Evolutionary conservation across 37 sponge, comb jelly and placozoan species (phyloP).

Genomic region (Theonella swinhoei): DNA sequence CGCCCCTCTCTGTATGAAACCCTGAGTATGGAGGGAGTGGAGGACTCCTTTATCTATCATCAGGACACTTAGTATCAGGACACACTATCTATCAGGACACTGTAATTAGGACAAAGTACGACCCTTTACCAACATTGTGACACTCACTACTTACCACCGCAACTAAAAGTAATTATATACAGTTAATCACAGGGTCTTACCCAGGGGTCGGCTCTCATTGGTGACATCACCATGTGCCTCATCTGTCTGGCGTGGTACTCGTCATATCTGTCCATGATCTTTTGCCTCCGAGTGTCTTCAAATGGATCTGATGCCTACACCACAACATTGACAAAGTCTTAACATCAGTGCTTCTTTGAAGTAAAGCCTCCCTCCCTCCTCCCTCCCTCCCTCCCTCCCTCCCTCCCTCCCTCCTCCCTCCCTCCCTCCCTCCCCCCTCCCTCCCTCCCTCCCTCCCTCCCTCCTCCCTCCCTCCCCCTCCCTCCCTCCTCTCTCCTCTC

Average conservation of each 20-base stretch:
- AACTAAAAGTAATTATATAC: too few relatives aligned
- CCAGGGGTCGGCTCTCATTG: constrained; percentile 81
- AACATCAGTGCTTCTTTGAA: background rate
- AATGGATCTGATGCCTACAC: background rate
- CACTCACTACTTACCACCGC: constrained; percentile 52
- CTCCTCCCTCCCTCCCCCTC: too few relatives aligned
- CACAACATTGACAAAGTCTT: background rate
- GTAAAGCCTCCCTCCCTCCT: background rate
- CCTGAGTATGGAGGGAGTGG: too few relatives aligned
- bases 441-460: too few relatives aligned
- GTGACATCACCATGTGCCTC: constrained; percentile 75
- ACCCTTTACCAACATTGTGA: background rate
- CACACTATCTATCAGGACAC: background rate
- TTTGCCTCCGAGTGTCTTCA: constrained; percentile 2
- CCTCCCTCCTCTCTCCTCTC: background rate
- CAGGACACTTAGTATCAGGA: background rate
- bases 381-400: background rate
- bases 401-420: too few relatives aligned
- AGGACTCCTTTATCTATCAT: background rate
- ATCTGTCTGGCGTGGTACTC: constrained; percentile 84
- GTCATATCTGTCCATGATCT: constrained; percentile 71
- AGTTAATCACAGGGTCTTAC: too few relatives aligned
- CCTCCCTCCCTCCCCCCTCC: too few relatives aligned
- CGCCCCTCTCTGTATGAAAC: too few relatives aligned
- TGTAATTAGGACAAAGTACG: background rate